Conservation (phyloP, 2,113 vertebrate genomes). For the Hydropotes inermis region DNA sequence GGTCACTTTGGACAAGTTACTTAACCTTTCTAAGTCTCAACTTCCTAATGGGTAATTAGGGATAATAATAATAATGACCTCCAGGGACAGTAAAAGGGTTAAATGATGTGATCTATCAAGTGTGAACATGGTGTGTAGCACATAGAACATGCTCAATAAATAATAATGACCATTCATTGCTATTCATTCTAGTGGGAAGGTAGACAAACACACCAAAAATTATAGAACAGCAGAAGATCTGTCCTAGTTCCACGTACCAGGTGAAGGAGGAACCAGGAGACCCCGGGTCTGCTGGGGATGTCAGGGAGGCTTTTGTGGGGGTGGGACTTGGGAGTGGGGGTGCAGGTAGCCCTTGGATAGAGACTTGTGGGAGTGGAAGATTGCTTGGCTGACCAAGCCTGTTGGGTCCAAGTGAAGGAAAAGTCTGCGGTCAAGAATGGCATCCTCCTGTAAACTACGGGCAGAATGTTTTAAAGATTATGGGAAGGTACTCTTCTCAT, state of each 20-base stretch:
- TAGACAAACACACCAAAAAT: not conserved
- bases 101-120: not conserved
- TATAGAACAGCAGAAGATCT: not conserved
- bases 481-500: not conserved
- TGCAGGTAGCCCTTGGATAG: not conserved
- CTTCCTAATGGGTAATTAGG: constrained; percentile 6
- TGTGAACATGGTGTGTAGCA: not conserved
- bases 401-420: not conserved
- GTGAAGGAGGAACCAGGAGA: not conserved
- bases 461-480: not conserved
- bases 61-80: not conserved
- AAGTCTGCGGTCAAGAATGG: not conserved
- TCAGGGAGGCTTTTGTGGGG: not conserved
- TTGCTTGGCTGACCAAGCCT: not conserved
- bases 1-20: not conserved
- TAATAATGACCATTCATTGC: not conserved
- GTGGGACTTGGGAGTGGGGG: too few species aligned
- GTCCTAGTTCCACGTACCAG: not conserved
- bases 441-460: not conserved
- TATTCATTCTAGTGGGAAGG: not conserved
- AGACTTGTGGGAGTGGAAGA: not conserved
- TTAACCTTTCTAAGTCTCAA: not conserved
- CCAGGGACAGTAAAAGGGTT: not conserved
- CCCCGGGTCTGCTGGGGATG: not conserved
- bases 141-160: not conserved